Evolutionary conservation across 2,797 vertebrate species (phyloP).

Genomic region (Serranus cabrilla): DNA sequence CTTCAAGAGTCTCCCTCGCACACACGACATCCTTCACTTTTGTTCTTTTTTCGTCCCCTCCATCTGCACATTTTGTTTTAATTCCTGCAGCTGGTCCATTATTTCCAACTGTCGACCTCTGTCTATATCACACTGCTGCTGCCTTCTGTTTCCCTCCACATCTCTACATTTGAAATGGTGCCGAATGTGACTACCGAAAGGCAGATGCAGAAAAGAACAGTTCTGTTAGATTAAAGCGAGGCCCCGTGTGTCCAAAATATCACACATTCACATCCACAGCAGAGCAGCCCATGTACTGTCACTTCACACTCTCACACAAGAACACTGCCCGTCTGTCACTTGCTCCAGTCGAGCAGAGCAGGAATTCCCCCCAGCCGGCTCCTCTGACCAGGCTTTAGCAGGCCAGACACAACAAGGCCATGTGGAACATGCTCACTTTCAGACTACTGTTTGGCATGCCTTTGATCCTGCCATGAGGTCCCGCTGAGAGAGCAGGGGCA

Average conservation of each 20-base stretch:
- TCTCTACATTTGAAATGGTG: conserved; percentile 15
- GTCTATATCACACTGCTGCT: conserved; percentile 34
- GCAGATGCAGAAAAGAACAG: conserved; percentile 10
- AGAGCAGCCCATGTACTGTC: not conserved
- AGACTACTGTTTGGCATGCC: conserved; percentile 73
- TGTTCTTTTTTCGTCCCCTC: conserved; percentile 62
- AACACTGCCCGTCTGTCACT: conserved; percentile 20
- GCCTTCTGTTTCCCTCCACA: conserved; percentile 18
- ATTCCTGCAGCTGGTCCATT: conserved; percentile 68
- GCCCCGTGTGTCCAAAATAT: conserved; percentile 2
- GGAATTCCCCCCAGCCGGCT: conserved; percentile 66
- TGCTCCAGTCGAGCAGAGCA: conserved; percentile 48
- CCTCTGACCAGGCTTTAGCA: conserved; percentile 54
- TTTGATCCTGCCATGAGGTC: conserved; percentile 72
- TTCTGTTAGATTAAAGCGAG: conserved; percentile 39
- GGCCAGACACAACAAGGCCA: conserved; percentile 79
- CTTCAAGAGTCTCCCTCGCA: conserved; percentile 51
- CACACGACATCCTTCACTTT: conserved; percentile 68
- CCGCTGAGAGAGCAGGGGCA: conserved; percentile 42
- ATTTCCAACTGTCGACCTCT: conserved; percentile 53
- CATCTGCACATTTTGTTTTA: conserved; percentile 77
- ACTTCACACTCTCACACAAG: conserved; percentile 34
- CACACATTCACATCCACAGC: conserved; percentile 24
- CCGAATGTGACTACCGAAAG: conserved; percentile 35
- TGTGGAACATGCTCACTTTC: conserved; percentile 70